Evolutionary conservation across 2,113 vertebrate species (phyloP), one percentile per base, ranked within the genome.

Genomic region (Leucosticte australis): DNA sequence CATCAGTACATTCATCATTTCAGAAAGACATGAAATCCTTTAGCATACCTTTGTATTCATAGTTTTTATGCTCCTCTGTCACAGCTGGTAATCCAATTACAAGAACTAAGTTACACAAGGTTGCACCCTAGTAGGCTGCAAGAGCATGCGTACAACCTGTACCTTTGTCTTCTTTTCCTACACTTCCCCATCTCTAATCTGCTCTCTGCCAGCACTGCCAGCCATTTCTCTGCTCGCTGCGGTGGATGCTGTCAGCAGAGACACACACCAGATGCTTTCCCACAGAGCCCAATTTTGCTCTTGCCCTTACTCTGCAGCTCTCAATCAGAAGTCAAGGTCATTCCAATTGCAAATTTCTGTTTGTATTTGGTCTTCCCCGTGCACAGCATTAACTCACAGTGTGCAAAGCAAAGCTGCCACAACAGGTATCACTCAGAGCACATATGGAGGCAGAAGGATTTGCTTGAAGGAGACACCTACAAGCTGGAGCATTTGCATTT

Each of bases 281-380:
- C 79, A 67, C 73, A 56, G 79, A 93, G 88, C 60, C 64, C 1
- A 0, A 0, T 59, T 94, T 81, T 64, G 41, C 69, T 82, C 86
- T 74, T 16, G 2, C 46, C 76, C 57, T 87, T 17, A 26, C 28
- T 67, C 59, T 49, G 30, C 8, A 0, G 47, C 41, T 95, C 75
- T 78, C 76, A 4, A n/a, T 5, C 53, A 68, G 42, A 77, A 87
- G 12, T 78, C 62, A 96, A 93, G 95, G 93, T 90, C 94, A 81
- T 70, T 74, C 52, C 3, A 1, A n/a, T 9, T 0, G 10, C 55
- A 83, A n/a, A 57, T 79, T 71, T 39, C 59, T 78, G 46, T 50
- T 35, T 85, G 31, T 16, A 2, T 42, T 80, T 53, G 64, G 52
- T 70, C 33, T 67, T 70, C 15, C 49, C 9, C 3, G 0, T 0